Evolutionary conservation across 2,113 vertebrate species (phyloP).

Genomic region (Enhydra lutris): DNA sequence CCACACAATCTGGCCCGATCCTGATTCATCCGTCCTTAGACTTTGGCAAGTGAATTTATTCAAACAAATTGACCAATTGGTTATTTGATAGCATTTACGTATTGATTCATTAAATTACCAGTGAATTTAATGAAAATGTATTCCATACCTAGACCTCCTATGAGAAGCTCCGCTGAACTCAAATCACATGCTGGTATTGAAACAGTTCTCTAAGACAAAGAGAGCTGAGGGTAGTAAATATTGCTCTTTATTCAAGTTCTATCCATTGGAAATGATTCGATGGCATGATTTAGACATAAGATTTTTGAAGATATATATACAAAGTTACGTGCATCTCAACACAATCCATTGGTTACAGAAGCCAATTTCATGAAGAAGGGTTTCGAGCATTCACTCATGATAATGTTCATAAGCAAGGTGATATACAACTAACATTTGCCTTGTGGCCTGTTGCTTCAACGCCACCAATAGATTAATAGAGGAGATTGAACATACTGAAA

Average conservation of each 20-base stretch:
- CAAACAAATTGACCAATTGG: neutral
- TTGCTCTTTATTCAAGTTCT: neutral
- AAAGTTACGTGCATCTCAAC: neutral
- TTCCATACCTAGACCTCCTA: neutral
- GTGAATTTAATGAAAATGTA: neutral
- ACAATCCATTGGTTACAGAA: neutral
- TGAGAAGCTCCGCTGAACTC: neutral
- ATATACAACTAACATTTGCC: neutral
- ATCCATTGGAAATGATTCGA: neutral
- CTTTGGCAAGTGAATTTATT: neutral
- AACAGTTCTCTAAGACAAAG: neutral
- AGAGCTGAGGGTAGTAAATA: neutral
- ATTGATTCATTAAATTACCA: neutral
- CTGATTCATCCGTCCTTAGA: neutral
- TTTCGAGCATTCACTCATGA: neutral
- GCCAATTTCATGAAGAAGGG: neutral
- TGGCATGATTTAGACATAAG: neutral
- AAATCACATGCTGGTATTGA: conserved; percentile 1
- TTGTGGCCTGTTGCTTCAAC: neutral
- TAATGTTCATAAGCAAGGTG: neutral
- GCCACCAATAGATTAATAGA: neutral
- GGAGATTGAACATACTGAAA: neutral
- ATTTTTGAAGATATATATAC: neutral
- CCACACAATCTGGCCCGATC: neutral
- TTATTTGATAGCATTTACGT: neutral